Percentiles rank a stretch among this genome's conserved stretches.
Evolutionary conservation across 2,113 vertebrate genomes (phyloP).

Genomic region (Ictalurus furcatus): DNA sequence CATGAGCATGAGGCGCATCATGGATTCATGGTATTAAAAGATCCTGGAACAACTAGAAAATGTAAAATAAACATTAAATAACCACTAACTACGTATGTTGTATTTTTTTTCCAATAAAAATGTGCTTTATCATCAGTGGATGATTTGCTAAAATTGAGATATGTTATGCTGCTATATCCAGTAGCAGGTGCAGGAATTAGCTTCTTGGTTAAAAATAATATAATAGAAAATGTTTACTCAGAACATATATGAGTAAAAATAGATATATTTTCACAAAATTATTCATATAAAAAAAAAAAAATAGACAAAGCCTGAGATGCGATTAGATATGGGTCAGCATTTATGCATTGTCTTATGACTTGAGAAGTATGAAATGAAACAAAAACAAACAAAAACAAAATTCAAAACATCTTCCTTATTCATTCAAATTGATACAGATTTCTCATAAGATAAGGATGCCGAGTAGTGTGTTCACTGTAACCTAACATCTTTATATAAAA

Average conservation of each 20-base stretch:
- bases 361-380: background rate
- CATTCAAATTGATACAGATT: background rate
- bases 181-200: background rate
- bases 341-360: background rate
- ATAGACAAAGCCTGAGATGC: background rate
- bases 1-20: conserved; percentile 26
- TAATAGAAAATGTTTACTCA: background rate
- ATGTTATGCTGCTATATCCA: background rate
- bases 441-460: background rate
- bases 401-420: background rate
- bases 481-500: background rate
- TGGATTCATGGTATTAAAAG: conserved; percentile 29
- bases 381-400: background rate
- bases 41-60: background rate
- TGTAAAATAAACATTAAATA: background rate
- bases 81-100: background rate
- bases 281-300: too few species aligned
- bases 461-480: background rate
- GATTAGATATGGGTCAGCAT: background rate
- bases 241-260: background rate
- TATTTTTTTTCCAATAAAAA: background rate
- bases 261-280: background rate
- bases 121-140: background rate
- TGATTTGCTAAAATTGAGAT: background rate
- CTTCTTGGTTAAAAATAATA: background rate